A percentile compares a stretch with the other conserved stretches of the same genome.
Evolutionary conservation across 2,797 vertebrate species (phyloP).

Genomic region (Crenichthys baileyi): DNA sequence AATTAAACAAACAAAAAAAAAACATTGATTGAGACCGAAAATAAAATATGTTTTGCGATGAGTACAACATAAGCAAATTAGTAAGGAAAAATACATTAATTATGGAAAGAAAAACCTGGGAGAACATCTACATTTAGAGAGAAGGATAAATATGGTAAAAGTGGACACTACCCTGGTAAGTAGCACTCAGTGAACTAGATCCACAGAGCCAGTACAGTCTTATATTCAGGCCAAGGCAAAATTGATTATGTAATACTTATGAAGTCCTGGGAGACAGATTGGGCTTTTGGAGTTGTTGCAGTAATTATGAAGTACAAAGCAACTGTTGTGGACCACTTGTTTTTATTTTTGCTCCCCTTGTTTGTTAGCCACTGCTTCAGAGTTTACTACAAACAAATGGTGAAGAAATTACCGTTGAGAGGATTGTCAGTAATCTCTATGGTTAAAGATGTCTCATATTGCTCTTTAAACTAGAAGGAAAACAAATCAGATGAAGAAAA

Average conservation of each 20-base stretch:
- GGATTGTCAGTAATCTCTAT: not conserved
- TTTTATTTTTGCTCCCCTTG: constrained; percentile 17
- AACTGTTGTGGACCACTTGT: constrained; percentile 1
- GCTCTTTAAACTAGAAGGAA: not conserved
- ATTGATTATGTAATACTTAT: constrained; percentile 7
- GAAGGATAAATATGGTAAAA: not conserved
- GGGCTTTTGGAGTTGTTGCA: constrained; percentile 8
- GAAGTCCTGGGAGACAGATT: not conserved
- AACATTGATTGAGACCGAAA: not conserved
- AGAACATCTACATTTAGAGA: constrained; percentile 1
- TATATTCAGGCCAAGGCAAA: constrained; percentile 9
- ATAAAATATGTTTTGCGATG: not conserved
- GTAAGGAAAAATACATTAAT: not conserved
- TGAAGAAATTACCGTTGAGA: constrained; percentile 46
- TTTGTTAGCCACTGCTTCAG: constrained; percentile 14
- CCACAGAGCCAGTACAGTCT: constrained; percentile 13
- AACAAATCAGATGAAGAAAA: not conserved
- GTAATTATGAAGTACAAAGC: constrained; percentile 15
- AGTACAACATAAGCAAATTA: not conserved
- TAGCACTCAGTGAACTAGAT: not conserved
- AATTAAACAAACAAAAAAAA: not conserved
- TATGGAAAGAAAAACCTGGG: not conserved
- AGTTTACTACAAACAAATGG: constrained; percentile 21
- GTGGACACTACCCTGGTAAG: not conserved
- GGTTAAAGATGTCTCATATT: not conserved